phyloP scores from a whole-genome alignment of 2,888 invertebrate species.

The Protophormia terraenovae region DNA sequence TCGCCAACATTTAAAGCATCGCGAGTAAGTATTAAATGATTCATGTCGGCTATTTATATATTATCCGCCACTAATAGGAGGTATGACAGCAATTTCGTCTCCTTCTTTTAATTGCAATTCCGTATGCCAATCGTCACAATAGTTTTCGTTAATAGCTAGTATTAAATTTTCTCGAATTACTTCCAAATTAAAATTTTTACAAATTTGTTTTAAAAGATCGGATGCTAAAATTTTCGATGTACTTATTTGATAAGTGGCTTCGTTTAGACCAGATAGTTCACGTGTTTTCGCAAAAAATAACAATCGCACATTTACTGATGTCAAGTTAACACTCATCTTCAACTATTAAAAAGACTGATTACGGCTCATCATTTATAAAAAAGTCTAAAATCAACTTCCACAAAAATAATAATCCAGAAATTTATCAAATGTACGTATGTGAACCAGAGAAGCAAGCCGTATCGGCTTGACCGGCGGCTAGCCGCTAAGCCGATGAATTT shows the following conservation, averaged over 20 bases:
- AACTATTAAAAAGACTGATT: neutral
- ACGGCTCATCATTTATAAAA: neutral
- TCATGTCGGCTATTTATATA: slow-evolving; percentile 82
- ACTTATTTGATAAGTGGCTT: slow-evolving; percentile 81
- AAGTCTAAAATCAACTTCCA: too few relatives aligned
- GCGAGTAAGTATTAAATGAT: slow-evolving; percentile 86
- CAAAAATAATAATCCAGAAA: too few relatives aligned
- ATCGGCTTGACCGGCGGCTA: too few relatives aligned
- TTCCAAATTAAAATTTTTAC: slow-evolving; percentile 85
- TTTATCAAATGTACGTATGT: too few relatives aligned
- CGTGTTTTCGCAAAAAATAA: slow-evolving; percentile 95
- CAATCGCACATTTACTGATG: slow-evolving; percentile 83
- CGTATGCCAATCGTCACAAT: slow-evolving; percentile 83
- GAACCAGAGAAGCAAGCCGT: too few relatives aligned
- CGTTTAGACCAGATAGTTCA: slow-evolving; percentile 88
- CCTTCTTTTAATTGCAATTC: slow-evolving; percentile 84
- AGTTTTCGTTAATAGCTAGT: slow-evolving; percentile 92
- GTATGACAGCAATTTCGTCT: slow-evolving; percentile 95
- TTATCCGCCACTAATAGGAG: slow-evolving; percentile 96
- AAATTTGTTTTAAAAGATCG: slow-evolving; percentile 85
- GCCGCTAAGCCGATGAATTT: too few relatives aligned
- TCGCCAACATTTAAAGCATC: slow-evolving; percentile 86
- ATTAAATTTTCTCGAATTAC: slow-evolving; percentile 87
- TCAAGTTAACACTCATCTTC: neutral
- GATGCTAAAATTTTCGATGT: slow-evolving; percentile 83